Percentiles rank a stretch among this genome's conserved stretches.
These are phyloP conservation scores for Lutjanus campechanus DNA, from an alignment of 2,797 vertebrate species.

Conservation along the genomic window DNA sequence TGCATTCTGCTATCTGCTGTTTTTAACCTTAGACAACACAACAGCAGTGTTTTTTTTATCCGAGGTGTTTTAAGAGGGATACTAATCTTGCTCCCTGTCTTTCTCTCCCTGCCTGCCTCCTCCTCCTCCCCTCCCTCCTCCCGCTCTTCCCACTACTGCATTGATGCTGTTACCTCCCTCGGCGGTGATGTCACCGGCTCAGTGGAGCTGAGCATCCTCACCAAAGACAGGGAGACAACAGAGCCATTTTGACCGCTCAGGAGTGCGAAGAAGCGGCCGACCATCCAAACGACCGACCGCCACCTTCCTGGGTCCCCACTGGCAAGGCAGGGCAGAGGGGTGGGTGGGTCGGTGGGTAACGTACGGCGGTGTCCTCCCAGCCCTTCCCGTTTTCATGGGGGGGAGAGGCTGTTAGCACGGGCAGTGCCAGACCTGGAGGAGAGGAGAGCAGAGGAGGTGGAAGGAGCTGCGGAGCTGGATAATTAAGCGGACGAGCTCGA, in stretches of 20 bases:
- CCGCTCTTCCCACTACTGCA: conserved; percentile 74
- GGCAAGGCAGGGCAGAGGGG: conserved; percentile 2
- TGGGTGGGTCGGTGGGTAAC: not conserved
- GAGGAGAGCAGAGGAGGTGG: conserved; percentile 52
- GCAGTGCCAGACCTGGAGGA: conserved; percentile 62
- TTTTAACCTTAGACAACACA: not conserved
- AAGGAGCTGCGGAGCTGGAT: conserved; percentile 43
- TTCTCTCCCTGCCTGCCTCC: not conserved
- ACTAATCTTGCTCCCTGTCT: conserved; percentile 10
- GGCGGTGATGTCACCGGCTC: conserved; percentile 86
- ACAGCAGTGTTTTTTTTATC: conserved; percentile 5
- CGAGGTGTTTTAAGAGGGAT: conserved; percentile 8
- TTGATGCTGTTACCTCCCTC: conserved; percentile 84
- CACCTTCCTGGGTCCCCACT: not conserved
- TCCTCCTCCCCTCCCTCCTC: conserved; percentile 17
- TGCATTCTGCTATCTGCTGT: not conserved
- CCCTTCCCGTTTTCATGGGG: conserved; percentile 52
- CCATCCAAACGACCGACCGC: not conserved
- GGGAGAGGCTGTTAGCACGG: conserved; percentile 62
- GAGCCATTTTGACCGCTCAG: conserved; percentile 85
- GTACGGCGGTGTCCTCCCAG: conserved; percentile 5
- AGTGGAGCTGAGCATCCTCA: conserved; percentile 84
- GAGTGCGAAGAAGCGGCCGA: conserved; percentile 30
- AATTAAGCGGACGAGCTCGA: conserved; percentile 33
- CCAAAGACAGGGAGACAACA: conserved; percentile 72